A percentile compares a stretch with the other conserved stretches of the same genome.
phyloP scores from a whole-genome alignment of 1,140 invertebrate genomes.

The Drosophila pseudoananassae region DNA sequence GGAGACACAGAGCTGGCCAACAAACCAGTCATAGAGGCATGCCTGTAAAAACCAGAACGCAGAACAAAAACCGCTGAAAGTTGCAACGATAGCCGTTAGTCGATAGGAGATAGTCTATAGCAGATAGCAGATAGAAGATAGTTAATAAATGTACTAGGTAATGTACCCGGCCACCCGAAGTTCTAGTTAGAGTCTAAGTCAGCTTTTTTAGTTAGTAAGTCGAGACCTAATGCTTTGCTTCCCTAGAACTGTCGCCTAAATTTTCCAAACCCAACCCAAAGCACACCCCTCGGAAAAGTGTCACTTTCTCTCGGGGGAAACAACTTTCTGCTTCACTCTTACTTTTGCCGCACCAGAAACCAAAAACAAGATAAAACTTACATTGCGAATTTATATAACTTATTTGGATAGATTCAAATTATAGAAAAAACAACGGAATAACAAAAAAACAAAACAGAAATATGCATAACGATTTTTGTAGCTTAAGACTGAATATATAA shows the following conservation, averaged over 20 bases:
- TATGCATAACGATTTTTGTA: conserved; percentile 82
- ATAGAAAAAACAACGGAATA: conserved; percentile 37
- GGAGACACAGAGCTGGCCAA: conserved; percentile 60
- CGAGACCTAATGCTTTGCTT: conserved; percentile 23
- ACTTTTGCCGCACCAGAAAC: conserved; percentile 54
- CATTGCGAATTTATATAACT: conserved; percentile 77
- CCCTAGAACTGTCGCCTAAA: conserved; percentile 46
- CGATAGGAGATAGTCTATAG: conserved; percentile 12
- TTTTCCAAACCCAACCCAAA: conserved; percentile 9
- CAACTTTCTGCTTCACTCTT: conserved; percentile 32
- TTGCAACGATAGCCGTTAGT: conserved; percentile 46
- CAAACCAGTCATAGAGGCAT: conserved; percentile 58
- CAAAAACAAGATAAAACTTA: conserved; percentile 45
- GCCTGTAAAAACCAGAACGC: conserved; percentile 60
- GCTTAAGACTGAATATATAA: conserved; percentile 83
- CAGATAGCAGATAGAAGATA: conserved; percentile 27
- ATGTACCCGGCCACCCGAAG: conserved; percentile 27
- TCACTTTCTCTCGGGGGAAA: conserved; percentile 2
- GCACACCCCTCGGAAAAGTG: neutral
- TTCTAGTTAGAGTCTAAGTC: conserved; percentile 50
- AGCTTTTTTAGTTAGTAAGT: conserved; percentile 66
- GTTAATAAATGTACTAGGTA: conserved; percentile 43
- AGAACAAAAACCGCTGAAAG: conserved; percentile 46
- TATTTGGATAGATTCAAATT: conserved; percentile 76
- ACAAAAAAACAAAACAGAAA: conserved; percentile 64